Evolutionary conservation across 2,888 invertebrate genomes (phyloP), one percentile per base, ranked within the genome.

Genomic region (Drosophila tripunctata): DNA sequence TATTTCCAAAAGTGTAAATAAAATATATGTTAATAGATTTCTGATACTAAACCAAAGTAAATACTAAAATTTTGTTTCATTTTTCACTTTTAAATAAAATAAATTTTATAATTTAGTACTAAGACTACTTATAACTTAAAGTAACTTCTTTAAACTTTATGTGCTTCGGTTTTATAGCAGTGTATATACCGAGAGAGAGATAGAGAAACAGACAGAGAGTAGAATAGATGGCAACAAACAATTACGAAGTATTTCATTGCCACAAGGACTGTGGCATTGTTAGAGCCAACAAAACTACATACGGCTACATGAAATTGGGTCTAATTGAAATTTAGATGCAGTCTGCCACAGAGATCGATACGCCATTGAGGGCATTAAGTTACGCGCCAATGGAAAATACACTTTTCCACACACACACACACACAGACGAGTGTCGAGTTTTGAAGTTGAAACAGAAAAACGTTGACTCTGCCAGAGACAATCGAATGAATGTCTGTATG

Each of bases 261-360:
- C 65, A 63, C 67, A 67, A 78, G 64, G 67, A 75, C 68, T 15
- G 14, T 33, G n/a, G 35, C 51, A 55, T 64, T 63, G 66, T 67
- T 51, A 41, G 48, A 38, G 33, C 15, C 33, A 44, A 15, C 30
- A 22, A 36, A 47, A 31, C 56, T 50, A 51, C 38, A 51, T 30
- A 30, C 38, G 7, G 5, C 43, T 43, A 55, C 51, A 51, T 15
- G 45, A 68, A 75, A 73, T 67, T 70, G 62, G 67, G 54, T 67
- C 60, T 85, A 85, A 85, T 83, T 81, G 86, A 79, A 83, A 83
- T 86, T 72, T 74, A 71, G 83, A 67, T 71, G 73, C 80, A 76
- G 76, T 54, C 61, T 44, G 51, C 31, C 48, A 17, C 15, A 21
- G 30, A 63, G 68, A 66, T 84, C 69, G 69, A 75, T 84, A 81